Base-by-base conservation (phyloP, 2,113 vertebrate species). In the Orientallactaga bullata region DNA sequence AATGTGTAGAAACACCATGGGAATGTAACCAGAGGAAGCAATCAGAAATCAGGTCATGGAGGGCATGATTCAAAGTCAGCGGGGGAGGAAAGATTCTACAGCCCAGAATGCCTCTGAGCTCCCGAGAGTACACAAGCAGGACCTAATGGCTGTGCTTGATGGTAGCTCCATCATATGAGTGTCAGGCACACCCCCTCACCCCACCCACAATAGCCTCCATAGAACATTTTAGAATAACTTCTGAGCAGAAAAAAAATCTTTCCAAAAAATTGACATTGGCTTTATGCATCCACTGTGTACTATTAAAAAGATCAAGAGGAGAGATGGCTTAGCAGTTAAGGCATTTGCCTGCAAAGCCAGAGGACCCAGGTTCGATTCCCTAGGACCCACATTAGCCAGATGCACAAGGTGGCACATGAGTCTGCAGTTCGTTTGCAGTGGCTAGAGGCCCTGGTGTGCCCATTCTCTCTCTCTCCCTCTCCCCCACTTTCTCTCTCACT, bases 171-270 rank as follows among this genome's bases (percentile, higher is more conserved):
- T 28, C 74, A 24, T 42, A n/a, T 47, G 39, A 21, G 51, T 2
- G 1, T 61, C 42, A 7, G 60, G 24, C 28, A 13, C 61, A 21
- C 6, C 0, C 2, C 13, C 28, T 13, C 61, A 21, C 6, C 0
- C 2, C 13, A 11, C 13, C 85, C 51, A 66, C 15, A 21, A 20
- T 7, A 58, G 30, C 23, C 42, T 76, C 63, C 8, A 2, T 11
- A n/a, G 74, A 71, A 65, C 47, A 37, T 60, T 91, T 88, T 77
- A 37, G 35, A 85, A 73, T 80, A 79, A 87, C 20, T 78, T 60
- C 30, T 71, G 39, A 32, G 13, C 12, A 18, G 51, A 51, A 69
- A 47, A 88, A 68, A 76, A 88, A 84, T 72, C 28, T 68, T 92
- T 47, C 72, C 32, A 72, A 84, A 63, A 26, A 37, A 76, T 42